Evolutionary conservation across 1,140 invertebrate genomes (phyloP).

Genomic region (Eciton burchellii): DNA sequence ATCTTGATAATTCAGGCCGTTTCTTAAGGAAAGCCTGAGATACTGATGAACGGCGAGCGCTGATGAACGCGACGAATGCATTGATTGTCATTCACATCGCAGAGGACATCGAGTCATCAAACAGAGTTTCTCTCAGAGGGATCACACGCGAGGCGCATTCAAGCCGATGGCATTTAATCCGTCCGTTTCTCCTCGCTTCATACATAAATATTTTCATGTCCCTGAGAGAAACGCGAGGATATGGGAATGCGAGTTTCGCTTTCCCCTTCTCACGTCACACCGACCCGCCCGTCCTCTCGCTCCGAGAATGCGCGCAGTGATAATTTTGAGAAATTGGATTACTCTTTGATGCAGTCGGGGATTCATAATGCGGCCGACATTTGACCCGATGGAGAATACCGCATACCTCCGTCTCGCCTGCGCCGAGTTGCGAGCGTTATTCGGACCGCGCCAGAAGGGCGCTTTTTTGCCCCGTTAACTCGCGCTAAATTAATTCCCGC

Average conservation of each 20-base stretch:
- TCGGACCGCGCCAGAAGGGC: slow-evolving; percentile 14
- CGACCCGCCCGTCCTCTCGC: slow-evolving; percentile 10
- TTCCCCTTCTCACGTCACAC: slow-evolving; percentile 11
- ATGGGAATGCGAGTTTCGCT: neutral
- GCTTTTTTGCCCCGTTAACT: slow-evolving; percentile 53
- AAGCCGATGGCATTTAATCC: too few relatives aligned
- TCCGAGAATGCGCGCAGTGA: slow-evolving; percentile 57
- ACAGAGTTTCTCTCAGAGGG: neutral
- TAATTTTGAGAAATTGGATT: slow-evolving; percentile 76
- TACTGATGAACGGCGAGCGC: neutral
- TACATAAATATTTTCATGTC: neutral
- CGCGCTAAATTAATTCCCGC: slow-evolving; percentile 68
- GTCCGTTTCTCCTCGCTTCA: neutral
- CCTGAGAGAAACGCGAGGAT: slow-evolving; percentile 1
- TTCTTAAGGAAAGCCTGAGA: neutral
- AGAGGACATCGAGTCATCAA: too few relatives aligned
- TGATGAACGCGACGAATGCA: too few relatives aligned
- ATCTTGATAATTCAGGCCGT: neutral
- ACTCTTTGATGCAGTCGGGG: slow-evolving; percentile 68
- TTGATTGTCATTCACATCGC: too few relatives aligned
- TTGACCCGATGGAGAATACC: slow-evolving; percentile 45
- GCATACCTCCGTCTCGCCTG: slow-evolving; percentile 65
- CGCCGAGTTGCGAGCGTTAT: slow-evolving; percentile 40
- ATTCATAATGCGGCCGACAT: slow-evolving; percentile 63
- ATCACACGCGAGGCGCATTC: too few relatives aligned